These are phyloP conservation scores for Henricia sp. DNA, from an alignment of 53 echinoderm and acorn worm genomes.

Conservation along the genomic window DNA sequence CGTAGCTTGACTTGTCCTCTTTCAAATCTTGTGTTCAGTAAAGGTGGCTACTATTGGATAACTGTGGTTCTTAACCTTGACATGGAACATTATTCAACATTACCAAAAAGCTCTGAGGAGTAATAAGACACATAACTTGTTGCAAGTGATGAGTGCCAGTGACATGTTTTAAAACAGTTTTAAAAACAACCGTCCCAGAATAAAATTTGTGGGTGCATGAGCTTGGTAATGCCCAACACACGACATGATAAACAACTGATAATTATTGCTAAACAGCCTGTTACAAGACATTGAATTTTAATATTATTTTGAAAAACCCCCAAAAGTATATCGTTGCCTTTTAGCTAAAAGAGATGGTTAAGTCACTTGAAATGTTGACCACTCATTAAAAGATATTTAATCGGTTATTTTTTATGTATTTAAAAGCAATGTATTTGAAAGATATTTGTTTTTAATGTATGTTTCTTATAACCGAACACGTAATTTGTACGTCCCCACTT, in stretches of 20 bases:
- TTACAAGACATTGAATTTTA: not conserved
- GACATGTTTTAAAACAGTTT: not conserved
- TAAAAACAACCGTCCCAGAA: no score
- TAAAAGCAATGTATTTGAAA: not conserved
- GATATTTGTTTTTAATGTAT: not conserved
- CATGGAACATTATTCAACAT: not conserved
- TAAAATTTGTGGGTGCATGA: no score
- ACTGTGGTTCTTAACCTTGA: not conserved
- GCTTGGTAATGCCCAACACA: no score
- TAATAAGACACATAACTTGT: no score
- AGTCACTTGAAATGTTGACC: not conserved
- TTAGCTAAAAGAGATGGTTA: not conserved
- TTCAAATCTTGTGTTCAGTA: no score
- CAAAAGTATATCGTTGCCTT: not conserved
- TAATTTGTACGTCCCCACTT: not conserved
- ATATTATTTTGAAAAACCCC: not conserved
- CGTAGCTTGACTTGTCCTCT: no score
- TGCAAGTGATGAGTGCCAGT: not conserved
- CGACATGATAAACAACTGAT: no score
- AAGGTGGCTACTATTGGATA: no score
- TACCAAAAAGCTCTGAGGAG: no score
- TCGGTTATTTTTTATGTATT: not conserved
- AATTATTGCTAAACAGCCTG: no score
- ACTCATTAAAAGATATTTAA: not conserved
- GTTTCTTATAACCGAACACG: not conserved